Base-by-base conservation (phyloP, 2,797 vertebrate genomes). In the Hoplostethus atlanticus region DNA sequence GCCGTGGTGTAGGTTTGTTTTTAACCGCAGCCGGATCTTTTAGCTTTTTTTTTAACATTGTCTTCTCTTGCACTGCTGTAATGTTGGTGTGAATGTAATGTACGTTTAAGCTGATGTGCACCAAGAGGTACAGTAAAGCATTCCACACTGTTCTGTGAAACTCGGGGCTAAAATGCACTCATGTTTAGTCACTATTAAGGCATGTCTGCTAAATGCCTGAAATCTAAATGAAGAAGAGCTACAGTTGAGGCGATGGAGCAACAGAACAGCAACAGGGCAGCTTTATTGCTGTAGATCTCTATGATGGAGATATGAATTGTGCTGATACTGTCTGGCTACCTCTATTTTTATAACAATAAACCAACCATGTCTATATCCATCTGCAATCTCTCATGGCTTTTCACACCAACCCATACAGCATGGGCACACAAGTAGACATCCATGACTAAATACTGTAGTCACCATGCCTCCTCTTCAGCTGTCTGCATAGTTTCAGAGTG, bases 1-100 rank as follows among this genome's bases (percentile, higher is more conserved):
- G 63, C 76, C 84, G 83, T 77, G 73, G 78, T 76, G 70, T 54
- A 30, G 12, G 58, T 78, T 81, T 80, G 70, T 61, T 80, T 86
- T 83, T 58, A 67, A 64, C 28, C 75, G 55, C 62, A 75, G 55
- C 62, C 16, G 52, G 7, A 67, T 48, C 64, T 30, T 74, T 69
- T 55, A 30, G 17, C 9, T 42, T 46, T 15, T 17, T 4, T 51
- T 21, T 21, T 21, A 56, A 2, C 0, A 13, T 34, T 0, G 0
- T 46, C 42, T 44, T 63, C 0, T 4, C 53, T 56, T 60, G 2
- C 13, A 25, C 46, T 15, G 28, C 12, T 25, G 10, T 46, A 66
- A 61, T 13, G 47, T 5, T 9, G 46, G 31, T 44, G 57, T 55
- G 15, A 52, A 47, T 40, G 38, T 15, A 47, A 73, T 36, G 64